Evolutionary conservation across 2,888 invertebrate species (phyloP).

Genomic region (Drosophila silvestris): DNA sequence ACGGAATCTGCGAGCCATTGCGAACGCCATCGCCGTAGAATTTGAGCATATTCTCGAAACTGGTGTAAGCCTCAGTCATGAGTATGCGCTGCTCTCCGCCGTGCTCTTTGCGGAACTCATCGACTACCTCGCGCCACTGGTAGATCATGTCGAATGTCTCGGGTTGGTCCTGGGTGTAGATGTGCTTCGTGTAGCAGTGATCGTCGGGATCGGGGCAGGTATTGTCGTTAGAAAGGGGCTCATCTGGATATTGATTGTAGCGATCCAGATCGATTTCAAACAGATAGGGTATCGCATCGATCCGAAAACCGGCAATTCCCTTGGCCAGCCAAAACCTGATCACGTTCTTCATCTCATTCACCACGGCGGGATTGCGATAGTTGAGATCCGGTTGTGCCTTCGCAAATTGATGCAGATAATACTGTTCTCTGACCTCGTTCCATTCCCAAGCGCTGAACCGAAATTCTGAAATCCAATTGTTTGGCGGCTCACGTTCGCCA

Average conservation of each 20-base stretch:
- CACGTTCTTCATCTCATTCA: slow-evolving; percentile 87
- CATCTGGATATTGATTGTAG: slow-evolving; percentile 85
- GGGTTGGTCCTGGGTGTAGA: slow-evolving; percentile 87
- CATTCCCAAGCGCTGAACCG: slow-evolving; percentile 89
- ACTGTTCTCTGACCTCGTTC: slow-evolving; percentile 87
- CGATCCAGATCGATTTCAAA: slow-evolving; percentile 81
- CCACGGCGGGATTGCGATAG: slow-evolving; percentile 86
- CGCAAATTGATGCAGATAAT: slow-evolving; percentile 89
- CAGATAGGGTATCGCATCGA: slow-evolving; percentile 88
- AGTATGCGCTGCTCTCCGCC: slow-evolving; percentile 86
- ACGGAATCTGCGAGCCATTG: slow-evolving; percentile 88
- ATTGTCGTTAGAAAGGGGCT: slow-evolving; percentile 86
- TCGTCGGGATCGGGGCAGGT: slow-evolving; percentile 85
- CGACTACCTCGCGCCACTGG: slow-evolving; percentile 87
- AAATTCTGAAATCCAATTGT: slow-evolving; percentile 87
- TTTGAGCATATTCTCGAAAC: slow-evolving; percentile 87
- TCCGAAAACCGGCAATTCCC: slow-evolving; percentile 92
- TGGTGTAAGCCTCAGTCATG: slow-evolving; percentile 88
- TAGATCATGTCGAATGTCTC: slow-evolving; percentile 87
- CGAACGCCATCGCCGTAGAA: slow-evolving; percentile 87
- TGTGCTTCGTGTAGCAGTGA: slow-evolving; percentile 87
- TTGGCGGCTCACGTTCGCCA: slow-evolving; percentile 85
- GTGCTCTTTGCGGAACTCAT: slow-evolving; percentile 84
- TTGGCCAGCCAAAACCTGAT: slow-evolving; percentile 91
- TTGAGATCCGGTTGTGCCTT: slow-evolving; percentile 89